phyloP scores from a whole-genome alignment of 2,888 invertebrate species.

The Aphidius colemani region DNA sequence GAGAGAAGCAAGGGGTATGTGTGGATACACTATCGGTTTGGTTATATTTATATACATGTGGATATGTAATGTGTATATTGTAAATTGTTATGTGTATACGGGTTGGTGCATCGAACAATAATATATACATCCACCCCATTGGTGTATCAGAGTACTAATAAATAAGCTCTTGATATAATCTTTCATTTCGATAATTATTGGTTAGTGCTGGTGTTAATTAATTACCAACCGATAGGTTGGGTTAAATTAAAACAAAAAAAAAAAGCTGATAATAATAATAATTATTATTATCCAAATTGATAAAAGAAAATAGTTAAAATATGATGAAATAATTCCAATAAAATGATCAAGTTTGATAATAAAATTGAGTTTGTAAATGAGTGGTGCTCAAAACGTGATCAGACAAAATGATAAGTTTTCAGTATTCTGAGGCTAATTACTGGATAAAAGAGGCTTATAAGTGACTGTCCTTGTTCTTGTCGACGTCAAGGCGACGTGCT shows the following conservation, averaged over 20 bases:
- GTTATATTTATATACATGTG: conserved; percentile 31
- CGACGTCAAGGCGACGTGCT: conserved; percentile 29
- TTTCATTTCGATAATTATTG: conserved; percentile 58
- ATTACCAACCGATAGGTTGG: conserved; percentile 42
- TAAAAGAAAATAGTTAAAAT: no score
- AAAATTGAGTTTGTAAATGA: conserved; percentile 27
- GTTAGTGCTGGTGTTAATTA: conserved; percentile 55
- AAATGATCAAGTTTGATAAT: no score
- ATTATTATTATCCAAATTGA: no score
- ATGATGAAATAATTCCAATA: no score
- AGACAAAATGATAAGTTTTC: conserved; percentile 50
- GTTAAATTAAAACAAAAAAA: no score
- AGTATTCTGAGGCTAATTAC: conserved; percentile 53
- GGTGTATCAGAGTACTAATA: conserved; percentile 46
- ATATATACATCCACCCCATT: conserved; percentile 21
- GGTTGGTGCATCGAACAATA: not conserved
- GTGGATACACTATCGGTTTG: conserved; percentile 45
- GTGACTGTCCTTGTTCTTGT: conserved; percentile 21
- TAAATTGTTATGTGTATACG: conserved; percentile 10
- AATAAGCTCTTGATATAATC: conserved; percentile 55
- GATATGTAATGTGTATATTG: conserved; percentile 23
- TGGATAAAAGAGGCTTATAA: conserved; percentile 48
- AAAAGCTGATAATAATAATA: no score
- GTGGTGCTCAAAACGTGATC: conserved; percentile 39
- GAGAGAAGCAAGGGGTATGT: conserved; percentile 31